Percentiles rank a stretch among this genome's conserved stretches.
Evolutionary conservation across 1,140 invertebrate species (phyloP).

Genomic region (Scylla paramamosain): DNA sequence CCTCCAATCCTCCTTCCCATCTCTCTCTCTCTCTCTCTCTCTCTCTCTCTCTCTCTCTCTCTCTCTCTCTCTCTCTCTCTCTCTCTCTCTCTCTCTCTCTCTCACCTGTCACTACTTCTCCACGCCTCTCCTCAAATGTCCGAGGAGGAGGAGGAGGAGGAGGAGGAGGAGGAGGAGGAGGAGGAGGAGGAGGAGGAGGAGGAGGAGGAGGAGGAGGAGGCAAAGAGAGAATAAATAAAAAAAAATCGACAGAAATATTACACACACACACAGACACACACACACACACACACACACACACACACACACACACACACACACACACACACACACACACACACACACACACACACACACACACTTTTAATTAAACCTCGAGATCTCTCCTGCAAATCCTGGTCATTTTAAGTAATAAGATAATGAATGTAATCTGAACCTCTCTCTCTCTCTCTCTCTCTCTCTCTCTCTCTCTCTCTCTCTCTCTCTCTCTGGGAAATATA

Average conservation of each 20-base stretch:
- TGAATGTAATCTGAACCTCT: neutral
- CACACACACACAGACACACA: conserved; percentile 58
- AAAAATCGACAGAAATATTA: neutral
- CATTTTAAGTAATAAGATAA: neutral
- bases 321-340: conserved; percentile 62
- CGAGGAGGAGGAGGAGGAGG: neutral
- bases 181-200: neutral
- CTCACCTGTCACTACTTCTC: neutral
- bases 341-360: conserved; percentile 50
- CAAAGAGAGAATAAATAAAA: neutral
- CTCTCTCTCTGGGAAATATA: neutral
- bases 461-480: neutral
- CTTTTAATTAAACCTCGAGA: neutral
- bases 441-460: conserved; percentile 6
- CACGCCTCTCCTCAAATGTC: neutral
- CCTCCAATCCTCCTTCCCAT: neutral
- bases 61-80: neutral
- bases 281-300: conserved; percentile 58
- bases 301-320: conserved; percentile 50
- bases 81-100: neutral
- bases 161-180: conserved; percentile 15
- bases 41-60: conserved; percentile 1
- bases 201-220: neutral
- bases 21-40: conserved; percentile 54
- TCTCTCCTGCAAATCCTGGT: neutral